phyloP scores from a whole-genome alignment of 2,888 invertebrate species.

The Myopa tessellatipennis region DNA sequence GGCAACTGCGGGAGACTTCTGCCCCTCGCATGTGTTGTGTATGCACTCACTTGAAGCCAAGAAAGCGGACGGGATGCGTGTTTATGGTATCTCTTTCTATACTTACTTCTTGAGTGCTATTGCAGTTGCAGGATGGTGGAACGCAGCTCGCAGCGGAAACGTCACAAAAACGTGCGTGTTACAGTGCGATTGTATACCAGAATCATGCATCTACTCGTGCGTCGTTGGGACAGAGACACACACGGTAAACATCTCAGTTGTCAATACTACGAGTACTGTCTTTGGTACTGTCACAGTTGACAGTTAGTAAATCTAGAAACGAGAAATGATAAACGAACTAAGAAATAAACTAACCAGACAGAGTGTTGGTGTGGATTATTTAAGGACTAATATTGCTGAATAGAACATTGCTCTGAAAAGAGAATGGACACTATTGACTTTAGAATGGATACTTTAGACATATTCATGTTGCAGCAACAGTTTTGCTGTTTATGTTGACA shows the following conservation, averaged over 20 bases:
- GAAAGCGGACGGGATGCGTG: not conserved
- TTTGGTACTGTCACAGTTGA: too few species aligned
- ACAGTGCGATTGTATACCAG: not conserved
- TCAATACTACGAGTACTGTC: not conserved
- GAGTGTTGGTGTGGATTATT: too few species aligned
- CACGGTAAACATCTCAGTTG: slow-evolving; percentile 32
- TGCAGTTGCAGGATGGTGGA: not conserved
- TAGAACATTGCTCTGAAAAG: too few species aligned
- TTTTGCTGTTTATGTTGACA: too few species aligned
- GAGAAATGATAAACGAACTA: too few species aligned
- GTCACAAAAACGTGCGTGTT: slow-evolving; percentile 9
- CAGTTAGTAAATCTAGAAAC: too few species aligned
- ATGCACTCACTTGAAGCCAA: not conserved
- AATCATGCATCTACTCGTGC: slow-evolving; percentile 22
- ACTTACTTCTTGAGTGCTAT: not conserved
- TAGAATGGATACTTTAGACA: too few species aligned
- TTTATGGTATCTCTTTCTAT: not conserved
- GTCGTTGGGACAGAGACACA: not conserved
- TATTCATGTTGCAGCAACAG: too few species aligned
- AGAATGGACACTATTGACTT: too few species aligned
- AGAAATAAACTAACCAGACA: too few species aligned
- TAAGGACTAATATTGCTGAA: too few species aligned
- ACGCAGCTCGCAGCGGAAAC: slow-evolving; percentile 15
- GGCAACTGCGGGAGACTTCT: not conserved
- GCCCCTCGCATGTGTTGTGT: not conserved